Evolutionary conservation across 2,113 vertebrate species (phyloP), one percentile per base, ranked within the genome.

Genomic region (Calypte anna): DNA sequence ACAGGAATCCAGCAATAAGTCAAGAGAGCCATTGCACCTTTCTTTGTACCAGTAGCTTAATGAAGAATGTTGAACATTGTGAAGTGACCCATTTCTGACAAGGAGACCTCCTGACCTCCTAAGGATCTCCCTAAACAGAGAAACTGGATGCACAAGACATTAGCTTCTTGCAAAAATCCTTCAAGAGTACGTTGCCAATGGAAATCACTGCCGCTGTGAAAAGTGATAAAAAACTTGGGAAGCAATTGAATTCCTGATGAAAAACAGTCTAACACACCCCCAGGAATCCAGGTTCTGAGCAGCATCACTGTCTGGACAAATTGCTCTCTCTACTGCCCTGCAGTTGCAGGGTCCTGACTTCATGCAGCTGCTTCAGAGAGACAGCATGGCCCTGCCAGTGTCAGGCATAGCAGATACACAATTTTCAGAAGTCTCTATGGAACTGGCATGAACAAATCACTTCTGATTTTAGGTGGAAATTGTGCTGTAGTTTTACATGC

Each of bases 211-310:
- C 48, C 63, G 20, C n/a, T n/a, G 48, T 44, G 48, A 54, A 43
- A 77, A 30, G 19, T 67, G 25, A 72, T 67, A n/a, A 7, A 70
- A 40, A 66, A 55, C 43, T 87, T 24, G 18, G 53, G 53, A 90
- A 81, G 53, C 13, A 61, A 70, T 27, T 46, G 40, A 30, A 54
- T 25, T 55, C 91, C 67, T 81, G 31, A 11, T 2, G 6, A 90
- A 55, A 20, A 51, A 4, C 43, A 48, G 28, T 25, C 46, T 63
- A 20, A 28, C 30, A 33, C n/a, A 33, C 2, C 81, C n/a, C 40
- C n/a, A 27, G n/a, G 31, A 78, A 4, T 19, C 66, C 0, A 0
- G 12, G 9, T 14, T 50, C 57, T 2, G 2, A 19, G 8, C 7
- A 16, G 25, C 48, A 53, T 55, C 25, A 7, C 12, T 53, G 31